A percentile compares a stretch with the other conserved stretches of the same genome.
Conservation (phyloP, 2,113 vertebrate species). For the Pachycephala philippinensis region DNA sequence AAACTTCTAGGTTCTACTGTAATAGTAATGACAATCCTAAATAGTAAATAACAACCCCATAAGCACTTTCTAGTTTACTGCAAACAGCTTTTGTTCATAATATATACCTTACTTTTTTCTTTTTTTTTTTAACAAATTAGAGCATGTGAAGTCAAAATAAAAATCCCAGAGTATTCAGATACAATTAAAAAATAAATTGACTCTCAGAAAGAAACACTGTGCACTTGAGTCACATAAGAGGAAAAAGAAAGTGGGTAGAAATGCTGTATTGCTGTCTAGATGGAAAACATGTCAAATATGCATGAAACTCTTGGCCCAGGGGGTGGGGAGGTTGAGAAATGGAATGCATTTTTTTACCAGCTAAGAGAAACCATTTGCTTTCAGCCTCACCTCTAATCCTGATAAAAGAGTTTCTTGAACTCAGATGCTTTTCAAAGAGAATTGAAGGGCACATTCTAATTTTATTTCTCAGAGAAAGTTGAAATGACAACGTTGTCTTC, state of each 20-base stretch:
- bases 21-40: background rate
- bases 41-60: background rate
- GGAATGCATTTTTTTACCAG: conserved; percentile 31
- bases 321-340: conserved; percentile 21
- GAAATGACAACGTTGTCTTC: background rate
- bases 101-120: background rate
- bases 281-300: conserved; percentile 72
- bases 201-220: background rate
- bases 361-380: conserved; percentile 53
- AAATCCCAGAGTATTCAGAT: background rate
- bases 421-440: conserved; percentile 49
- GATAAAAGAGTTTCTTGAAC: conserved; percentile 61
- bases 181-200: conserved; percentile 21
- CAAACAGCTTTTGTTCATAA: background rate
- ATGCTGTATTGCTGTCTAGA: conserved; percentile 1
- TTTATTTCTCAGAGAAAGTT: conserved; percentile 12
- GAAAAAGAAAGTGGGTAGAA: conserved; percentile 2
- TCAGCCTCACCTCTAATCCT: conserved; percentile 65
- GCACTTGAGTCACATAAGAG: background rate
- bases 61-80: background rate
- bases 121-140: background rate
- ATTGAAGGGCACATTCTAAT: conserved; percentile 36
- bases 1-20: background rate
- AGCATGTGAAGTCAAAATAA: background rate
- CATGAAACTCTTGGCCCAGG: conserved; percentile 43